Evolutionary conservation across 2,113 vertebrate species (phyloP), one percentile per base, ranked within the genome.

Genomic region (Myanophis thanlyinensis): DNA sequence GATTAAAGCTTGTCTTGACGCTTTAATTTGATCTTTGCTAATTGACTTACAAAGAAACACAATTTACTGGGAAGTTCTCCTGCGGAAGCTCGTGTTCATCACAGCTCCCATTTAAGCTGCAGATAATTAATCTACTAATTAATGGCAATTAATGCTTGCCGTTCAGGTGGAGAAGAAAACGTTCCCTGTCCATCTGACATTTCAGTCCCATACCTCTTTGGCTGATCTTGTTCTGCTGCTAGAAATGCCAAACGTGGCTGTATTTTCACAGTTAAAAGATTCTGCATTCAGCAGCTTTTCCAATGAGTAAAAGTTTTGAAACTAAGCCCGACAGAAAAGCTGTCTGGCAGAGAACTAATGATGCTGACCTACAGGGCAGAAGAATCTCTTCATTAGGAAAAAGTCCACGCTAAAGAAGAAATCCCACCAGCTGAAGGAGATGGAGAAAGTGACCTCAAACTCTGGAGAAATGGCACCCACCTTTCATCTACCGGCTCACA

Each of bases 331-430:
- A 51, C 9, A 30, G 20, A 8, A 49, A 44, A 84, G 40, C 9
- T 11, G 3, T 54, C 73, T 47, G 56, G 95, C 85, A 13, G 93
- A 91, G 90, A 95, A 94, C 90, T 90, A 92, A 49, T 89, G 54
- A 62, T 54, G 93, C 40, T 94, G 62, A 91, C 51, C 96, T 90
- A 91, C 30, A 18, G 93, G 48, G 51, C 91, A 85, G 87, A 91
- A 93, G 92, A 89, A 87, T 73, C 67, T 1, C 0, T 0, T 91
- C 3, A 2, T 1, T 92, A 93, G 62, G 85, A 93, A 95, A 73
- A 88, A 93, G 88, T 95, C 96, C 96, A 85, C 92, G 27, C 30
- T 80, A 87, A 91, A 1, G 88, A 80, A 73, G 86, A 94, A 94
- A 93, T 51, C 12, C 90, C 87, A n/a, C 88, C 89, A 67, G 49